Conservation (phyloP, 2,797 vertebrate genomes). For the Poeciliopsis paucimaculata region DNA sequence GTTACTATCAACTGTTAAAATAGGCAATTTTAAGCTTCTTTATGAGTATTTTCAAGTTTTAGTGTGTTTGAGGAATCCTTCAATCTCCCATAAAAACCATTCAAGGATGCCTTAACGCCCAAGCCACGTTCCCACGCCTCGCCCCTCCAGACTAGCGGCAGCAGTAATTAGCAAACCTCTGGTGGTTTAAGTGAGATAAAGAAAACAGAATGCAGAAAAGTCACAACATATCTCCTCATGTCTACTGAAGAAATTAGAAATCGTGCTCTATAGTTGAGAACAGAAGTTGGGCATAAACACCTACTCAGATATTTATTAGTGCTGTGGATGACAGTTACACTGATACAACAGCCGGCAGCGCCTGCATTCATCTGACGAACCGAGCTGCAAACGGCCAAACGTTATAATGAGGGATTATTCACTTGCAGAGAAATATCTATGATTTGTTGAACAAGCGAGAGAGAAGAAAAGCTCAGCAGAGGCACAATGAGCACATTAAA, state of each 20-base stretch:
- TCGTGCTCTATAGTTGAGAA: neutral
- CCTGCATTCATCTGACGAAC: conserved; percentile 25
- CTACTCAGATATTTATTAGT: conserved; percentile 9
- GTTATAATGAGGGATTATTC: conserved; percentile 26
- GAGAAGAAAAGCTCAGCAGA: conserved; percentile 4
- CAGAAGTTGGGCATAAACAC: conserved; percentile 8
- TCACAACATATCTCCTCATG: neutral
- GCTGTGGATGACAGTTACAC: conserved; percentile 8
- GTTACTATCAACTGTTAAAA: neutral
- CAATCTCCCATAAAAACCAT: no score
- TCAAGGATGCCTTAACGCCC: no score
- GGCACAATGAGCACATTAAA: conserved; percentile 26
- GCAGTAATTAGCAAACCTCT: neutral
- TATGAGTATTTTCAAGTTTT: neutral
- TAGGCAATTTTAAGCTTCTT: neutral
- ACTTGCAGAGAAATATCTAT: conserved; percentile 16
- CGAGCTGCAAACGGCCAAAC: conserved; percentile 12
- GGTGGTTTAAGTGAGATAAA: neutral
- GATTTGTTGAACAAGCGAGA: conserved; percentile 16
- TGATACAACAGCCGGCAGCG: conserved; percentile 12
- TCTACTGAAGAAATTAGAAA: neutral
- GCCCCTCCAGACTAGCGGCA: neutral
- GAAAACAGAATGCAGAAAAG: neutral
- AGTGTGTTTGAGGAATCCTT: no score
- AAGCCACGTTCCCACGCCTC: no score